phyloP scores from a whole-genome alignment of 2,797 vertebrate species.

The Pangasius larnaudii region DNA sequence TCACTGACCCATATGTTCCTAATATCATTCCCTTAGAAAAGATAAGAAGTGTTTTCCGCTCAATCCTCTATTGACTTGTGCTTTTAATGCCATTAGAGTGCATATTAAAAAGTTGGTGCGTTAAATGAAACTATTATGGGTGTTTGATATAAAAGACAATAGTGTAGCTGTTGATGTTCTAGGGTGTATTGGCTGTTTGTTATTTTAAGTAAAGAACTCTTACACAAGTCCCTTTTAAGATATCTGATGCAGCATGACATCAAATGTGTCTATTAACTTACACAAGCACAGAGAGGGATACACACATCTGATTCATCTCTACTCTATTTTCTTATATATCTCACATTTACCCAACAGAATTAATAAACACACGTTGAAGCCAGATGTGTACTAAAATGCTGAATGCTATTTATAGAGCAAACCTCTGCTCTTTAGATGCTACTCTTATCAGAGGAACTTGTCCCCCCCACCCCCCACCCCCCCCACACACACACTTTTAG shows the following conservation, averaged over 20 bases:
- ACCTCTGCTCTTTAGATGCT: constrained; percentile 55
- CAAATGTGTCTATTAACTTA: constrained; percentile 79
- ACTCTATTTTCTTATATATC: constrained; percentile 50
- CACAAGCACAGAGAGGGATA: constrained; percentile 56
- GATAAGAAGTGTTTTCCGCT: constrained; percentile 67
- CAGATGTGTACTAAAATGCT: constrained; percentile 44
- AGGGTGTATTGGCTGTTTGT: constrained; percentile 75
- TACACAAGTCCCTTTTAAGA: constrained; percentile 76
- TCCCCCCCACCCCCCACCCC: background rate
- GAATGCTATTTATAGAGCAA: constrained; percentile 62
- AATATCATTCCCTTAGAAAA: constrained; percentile 36
- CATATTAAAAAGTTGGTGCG: constrained; percentile 73
- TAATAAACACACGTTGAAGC: constrained; percentile 62
- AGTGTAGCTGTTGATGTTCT: constrained; percentile 75
- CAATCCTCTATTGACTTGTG: constrained; percentile 69
- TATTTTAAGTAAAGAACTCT: constrained; percentile 77
- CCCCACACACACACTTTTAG: constrained; percentile 16
- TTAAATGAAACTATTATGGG: constrained; percentile 78
- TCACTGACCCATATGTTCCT: constrained; percentile 26
- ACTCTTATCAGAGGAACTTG: constrained; percentile 43
- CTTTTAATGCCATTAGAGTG: constrained; percentile 69
- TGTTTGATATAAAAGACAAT: constrained; percentile 78
- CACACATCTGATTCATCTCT: constrained; percentile 73
- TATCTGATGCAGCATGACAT: constrained; percentile 72
- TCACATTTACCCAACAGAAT: constrained; percentile 49